These are phyloP conservation scores for Bovichtus variegatus DNA, from an alignment of 2,797 vertebrate genomes.

Conservation along the genomic window DNA sequence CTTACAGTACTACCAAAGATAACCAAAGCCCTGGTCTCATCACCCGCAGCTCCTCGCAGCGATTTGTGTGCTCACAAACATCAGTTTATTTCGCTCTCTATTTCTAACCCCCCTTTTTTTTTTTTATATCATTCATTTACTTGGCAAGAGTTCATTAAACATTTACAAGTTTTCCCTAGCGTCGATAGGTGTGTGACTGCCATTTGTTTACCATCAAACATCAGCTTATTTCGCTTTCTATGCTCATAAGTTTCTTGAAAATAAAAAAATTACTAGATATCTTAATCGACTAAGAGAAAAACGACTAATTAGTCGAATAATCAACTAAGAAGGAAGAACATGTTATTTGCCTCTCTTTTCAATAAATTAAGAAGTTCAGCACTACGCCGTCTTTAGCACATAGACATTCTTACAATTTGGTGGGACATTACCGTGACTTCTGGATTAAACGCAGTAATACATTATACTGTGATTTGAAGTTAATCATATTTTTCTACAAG, in stretches of 20 bases:
- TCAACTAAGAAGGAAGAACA: too few species aligned
- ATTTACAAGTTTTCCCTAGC: neutral
- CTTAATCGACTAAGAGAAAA: too few species aligned
- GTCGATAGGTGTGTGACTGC: neutral
- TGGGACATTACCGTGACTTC: neutral
- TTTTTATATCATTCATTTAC: neutral
- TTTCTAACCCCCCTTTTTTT: constrained; percentile 5
- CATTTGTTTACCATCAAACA: too few species aligned
- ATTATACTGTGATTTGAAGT: neutral
- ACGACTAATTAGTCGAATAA: too few species aligned
- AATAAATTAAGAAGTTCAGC: too few species aligned
- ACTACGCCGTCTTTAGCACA: too few species aligned
- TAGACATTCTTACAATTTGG: neutral
- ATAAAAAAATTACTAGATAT: too few species aligned
- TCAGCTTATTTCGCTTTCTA: too few species aligned
- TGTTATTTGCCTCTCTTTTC: neutral
- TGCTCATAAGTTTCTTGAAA: too few species aligned
- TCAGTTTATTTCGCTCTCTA: neutral
- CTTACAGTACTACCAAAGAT: neutral
- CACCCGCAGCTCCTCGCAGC: constrained; percentile 10
- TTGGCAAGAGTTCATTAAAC: constrained; percentile 11
- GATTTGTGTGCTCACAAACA: constrained; percentile 27
- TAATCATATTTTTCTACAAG: constrained; percentile 4
- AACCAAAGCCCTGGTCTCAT: constrained; percentile 23
- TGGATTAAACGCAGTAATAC: neutral